Evolutionary conservation across 2,888 invertebrate genomes (phyloP).

Genomic region (Lydus trimaculatus): DNA sequence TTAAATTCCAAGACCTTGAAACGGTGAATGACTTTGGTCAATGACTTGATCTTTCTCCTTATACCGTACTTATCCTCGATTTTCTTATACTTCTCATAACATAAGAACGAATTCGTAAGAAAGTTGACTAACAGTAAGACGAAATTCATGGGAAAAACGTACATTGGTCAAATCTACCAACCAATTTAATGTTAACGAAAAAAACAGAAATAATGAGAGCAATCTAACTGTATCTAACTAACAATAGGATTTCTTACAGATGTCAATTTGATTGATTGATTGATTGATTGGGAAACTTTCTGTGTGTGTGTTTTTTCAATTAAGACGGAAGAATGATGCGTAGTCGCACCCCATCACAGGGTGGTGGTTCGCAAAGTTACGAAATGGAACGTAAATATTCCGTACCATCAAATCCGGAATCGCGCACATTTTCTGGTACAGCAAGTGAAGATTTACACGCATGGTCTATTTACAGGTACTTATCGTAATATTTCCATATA

Average conservation of each 20-base stretch:
- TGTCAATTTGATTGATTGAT: neutral
- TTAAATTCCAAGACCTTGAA: conserved; percentile 47
- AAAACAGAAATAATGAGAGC: too few relatives aligned
- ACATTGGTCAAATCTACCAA: neutral
- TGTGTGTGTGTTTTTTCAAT: neutral
- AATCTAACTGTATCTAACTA: too few relatives aligned
- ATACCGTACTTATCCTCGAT: conserved; percentile 10
- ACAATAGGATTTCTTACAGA: neutral
- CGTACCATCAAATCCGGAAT: conserved; percentile 82
- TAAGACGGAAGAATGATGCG: conserved; percentile 43
- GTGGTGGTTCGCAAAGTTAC: conserved; percentile 65
- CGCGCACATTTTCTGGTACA: conserved; percentile 75
- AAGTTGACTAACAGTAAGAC: neutral
- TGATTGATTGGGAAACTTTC: neutral
- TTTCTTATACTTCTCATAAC: conserved; percentile 3
- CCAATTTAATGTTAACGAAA: too few relatives aligned
- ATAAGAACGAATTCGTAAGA: conserved; percentile 16
- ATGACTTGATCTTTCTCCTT: conserved; percentile 31
- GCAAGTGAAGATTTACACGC: conserved; percentile 93
- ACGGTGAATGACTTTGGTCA: conserved; percentile 53
- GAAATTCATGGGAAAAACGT: neutral
- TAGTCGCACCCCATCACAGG: conserved; percentile 53
- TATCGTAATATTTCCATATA: neutral
- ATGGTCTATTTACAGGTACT: conserved; percentile 91
- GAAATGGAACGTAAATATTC: conserved; percentile 86